These are phyloP conservation scores for Baronia brevicornis DNA, from an alignment of 2,888 invertebrate species.

Conservation along the genomic window DNA sequence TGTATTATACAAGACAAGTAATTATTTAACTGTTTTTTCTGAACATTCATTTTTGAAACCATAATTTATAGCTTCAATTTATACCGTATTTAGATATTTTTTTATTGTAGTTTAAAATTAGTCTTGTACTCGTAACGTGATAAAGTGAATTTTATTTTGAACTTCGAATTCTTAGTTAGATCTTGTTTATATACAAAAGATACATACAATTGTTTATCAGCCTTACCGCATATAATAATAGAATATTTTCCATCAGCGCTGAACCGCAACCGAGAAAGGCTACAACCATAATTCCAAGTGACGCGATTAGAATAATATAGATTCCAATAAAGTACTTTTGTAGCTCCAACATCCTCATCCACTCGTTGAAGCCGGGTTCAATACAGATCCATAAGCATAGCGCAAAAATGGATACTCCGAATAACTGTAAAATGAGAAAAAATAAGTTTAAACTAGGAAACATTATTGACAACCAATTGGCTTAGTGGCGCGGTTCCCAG, in stretches of 20 bases:
- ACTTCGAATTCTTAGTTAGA: no score
- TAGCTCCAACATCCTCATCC: conserved; percentile 84
- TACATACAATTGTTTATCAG: conserved; percentile 6
- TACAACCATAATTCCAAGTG: conserved; percentile 83
- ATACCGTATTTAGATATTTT: no score
- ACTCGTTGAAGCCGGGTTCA: conserved; percentile 88
- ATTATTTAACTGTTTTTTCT: no score
- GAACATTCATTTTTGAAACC: no score
- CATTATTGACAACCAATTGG: no score
- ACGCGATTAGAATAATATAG: conserved; percentile 84
- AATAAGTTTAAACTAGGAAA: background rate
- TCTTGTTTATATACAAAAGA: background rate
- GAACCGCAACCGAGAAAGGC: conserved; percentile 89
- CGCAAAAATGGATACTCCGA: conserved; percentile 86
- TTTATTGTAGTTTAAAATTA: no score
- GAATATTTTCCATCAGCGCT: conserved; percentile 84
- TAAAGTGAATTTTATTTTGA: no score
- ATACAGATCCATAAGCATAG: conserved; percentile 88
- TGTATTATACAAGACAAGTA: no score
- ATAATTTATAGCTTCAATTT: no score
- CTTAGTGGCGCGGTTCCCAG: no score
- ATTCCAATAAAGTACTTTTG: conserved; percentile 88
- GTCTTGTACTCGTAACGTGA: no score
- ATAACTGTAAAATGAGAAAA: conserved; percentile 73
- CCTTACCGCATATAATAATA: conserved; percentile 83